A percentile compares a stretch with the other conserved stretches of the same genome.
Conservation (phyloP, 2,113 vertebrate genomes). For the Trematocara nigrifrons region DNA sequence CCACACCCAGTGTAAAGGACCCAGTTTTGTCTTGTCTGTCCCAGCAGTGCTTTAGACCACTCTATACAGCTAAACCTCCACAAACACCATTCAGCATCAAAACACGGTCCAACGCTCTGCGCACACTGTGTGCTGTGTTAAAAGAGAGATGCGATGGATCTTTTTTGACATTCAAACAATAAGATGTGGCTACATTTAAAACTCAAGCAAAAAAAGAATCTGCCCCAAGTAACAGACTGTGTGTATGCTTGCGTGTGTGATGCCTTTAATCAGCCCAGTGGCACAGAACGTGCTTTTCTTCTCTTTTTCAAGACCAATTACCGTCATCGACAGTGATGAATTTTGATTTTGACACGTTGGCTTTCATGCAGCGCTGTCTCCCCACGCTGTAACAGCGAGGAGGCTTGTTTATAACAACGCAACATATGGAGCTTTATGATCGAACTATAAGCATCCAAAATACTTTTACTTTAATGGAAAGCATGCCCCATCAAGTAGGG, state of each 20-base stretch:
- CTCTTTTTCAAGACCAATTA: constrained; percentile 43
- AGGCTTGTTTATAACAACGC: constrained; percentile 43
- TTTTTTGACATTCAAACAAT: constrained; percentile 30
- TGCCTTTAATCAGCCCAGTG: constrained; percentile 18
- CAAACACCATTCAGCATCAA: constrained; percentile 1
- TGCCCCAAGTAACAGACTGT: background rate
- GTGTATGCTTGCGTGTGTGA: background rate
- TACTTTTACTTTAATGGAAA: constrained; percentile 55
- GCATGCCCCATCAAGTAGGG: constrained; percentile 51
- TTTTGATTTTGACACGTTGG: constrained; percentile 58
- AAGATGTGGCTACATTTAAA: constrained; percentile 5
- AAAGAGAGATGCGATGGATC: constrained; percentile 3
- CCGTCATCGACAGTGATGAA: constrained; percentile 54
- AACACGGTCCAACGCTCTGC: background rate
- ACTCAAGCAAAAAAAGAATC: background rate
- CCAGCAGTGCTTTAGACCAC: background rate
- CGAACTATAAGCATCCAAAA: constrained; percentile 42
- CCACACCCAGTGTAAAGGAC: constrained; percentile 47
- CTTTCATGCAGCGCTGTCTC: constrained; percentile 34
- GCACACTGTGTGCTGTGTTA: background rate
- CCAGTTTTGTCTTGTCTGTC: constrained; percentile 23
- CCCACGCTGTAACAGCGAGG: constrained; percentile 12
- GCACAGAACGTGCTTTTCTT: background rate
- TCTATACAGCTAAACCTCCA: background rate
- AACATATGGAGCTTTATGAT: constrained; percentile 63